Evolutionary conservation across 1,140 invertebrate genomes (phyloP).

Genomic region (Micrasema minimum): DNA sequence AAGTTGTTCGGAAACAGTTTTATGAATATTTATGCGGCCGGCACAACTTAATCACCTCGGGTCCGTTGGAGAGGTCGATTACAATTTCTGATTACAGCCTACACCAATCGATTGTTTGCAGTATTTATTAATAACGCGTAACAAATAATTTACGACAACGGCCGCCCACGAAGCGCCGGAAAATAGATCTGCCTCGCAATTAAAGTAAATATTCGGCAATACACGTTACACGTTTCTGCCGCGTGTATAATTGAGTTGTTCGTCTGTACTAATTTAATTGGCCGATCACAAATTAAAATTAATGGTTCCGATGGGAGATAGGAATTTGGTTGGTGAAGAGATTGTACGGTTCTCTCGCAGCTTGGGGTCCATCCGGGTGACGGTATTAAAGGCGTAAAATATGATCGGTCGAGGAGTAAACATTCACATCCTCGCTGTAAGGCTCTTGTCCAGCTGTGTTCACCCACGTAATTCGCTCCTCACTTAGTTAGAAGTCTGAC

Average conservation of each 20-base stretch:
- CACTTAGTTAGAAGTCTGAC: slow-evolving; percentile 26
- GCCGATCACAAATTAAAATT: slow-evolving; percentile 35
- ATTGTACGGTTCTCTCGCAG: slow-evolving; percentile 14
- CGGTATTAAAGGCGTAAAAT: slow-evolving; percentile 42
- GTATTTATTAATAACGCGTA: slow-evolving; percentile 24
- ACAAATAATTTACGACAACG: not conserved
- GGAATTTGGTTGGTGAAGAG: slow-evolving; percentile 9
- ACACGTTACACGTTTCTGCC: not conserved
- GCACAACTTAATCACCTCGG: slow-evolving; percentile 16
- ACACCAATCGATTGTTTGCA: slow-evolving; percentile 30
- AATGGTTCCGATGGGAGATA: slow-evolving; percentile 8
- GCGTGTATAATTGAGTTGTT: slow-evolving; percentile 36
- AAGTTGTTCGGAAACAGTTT: not conserved
- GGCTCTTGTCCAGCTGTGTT: slow-evolving; percentile 3
- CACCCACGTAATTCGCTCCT: slow-evolving; percentile 34
- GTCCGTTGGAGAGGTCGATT: slow-evolving; percentile 1
- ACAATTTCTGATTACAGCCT: slow-evolving; percentile 21
- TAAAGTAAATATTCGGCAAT: slow-evolving; percentile 20
- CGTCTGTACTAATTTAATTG: slow-evolving; percentile 30
- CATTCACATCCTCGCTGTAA: slow-evolving; percentile 44
- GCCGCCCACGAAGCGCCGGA: slow-evolving; percentile 28
- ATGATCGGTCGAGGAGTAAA: slow-evolving; percentile 43
- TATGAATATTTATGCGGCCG: slow-evolving; percentile 24
- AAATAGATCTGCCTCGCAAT: slow-evolving; percentile 31
- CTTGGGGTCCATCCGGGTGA: slow-evolving; percentile 26